Conservation (phyloP, 2,113 vertebrate genomes). For the Acrocephalus arundinaceus region DNA sequence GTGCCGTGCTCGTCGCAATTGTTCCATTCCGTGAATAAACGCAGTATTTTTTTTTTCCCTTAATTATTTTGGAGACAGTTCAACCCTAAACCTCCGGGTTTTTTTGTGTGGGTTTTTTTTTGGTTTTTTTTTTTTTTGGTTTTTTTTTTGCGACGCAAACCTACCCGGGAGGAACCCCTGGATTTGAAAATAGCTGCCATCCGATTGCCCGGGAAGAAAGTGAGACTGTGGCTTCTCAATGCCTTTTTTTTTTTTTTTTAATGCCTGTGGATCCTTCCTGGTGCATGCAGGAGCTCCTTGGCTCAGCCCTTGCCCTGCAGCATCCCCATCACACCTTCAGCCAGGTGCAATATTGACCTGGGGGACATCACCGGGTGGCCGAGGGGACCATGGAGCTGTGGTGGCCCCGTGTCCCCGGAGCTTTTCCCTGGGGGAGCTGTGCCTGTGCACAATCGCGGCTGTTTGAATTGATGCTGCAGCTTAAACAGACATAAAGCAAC, state of each 20-base stretch:
- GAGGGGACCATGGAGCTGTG: background rate
- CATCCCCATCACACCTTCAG: background rate
- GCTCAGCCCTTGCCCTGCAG: background rate
- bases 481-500: slow-evolving; percentile 59
- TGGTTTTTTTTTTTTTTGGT: background rate
- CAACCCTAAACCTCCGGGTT: background rate
- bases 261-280: background rate
- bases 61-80: background rate
- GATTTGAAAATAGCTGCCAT: background rate
- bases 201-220: background rate
- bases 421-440: background rate
- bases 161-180: background rate
- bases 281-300: background rate
- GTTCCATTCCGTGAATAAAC: background rate
- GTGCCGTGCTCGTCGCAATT: background rate
- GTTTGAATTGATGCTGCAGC: slow-evolving; percentile 35
- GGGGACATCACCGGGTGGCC: background rate
- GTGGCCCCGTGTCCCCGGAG: background rate
- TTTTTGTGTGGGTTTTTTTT: background rate
- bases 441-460: slow-evolving; percentile 11
- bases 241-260: background rate
- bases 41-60: background rate
- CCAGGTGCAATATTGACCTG: background rate
- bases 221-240: background rate
- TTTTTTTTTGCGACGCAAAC: background rate